phyloP scores from a whole-genome alignment of 1,140 invertebrate genomes.

The Calliopsis andreniformis region DNA sequence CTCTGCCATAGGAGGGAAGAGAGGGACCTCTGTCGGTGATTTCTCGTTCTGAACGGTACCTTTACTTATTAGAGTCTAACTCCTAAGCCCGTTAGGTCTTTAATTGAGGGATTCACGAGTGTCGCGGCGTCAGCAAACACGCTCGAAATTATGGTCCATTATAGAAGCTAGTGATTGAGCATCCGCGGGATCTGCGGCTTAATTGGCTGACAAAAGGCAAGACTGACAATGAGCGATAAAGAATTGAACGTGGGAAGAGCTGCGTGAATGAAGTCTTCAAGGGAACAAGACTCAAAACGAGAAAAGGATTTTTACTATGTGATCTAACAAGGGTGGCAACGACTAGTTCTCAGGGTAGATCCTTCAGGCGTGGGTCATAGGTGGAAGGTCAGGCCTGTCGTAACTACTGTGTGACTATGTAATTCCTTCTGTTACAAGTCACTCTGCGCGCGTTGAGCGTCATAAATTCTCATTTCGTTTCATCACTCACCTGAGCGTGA shows the following conservation, averaged over 20 bases:
- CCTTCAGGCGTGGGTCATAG: no score
- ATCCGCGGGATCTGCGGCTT: slow-evolving; percentile 27
- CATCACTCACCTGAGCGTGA: no score
- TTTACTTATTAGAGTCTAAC: slow-evolving; percentile 11
- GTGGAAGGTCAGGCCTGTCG: no score
- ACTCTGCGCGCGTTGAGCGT: neutral
- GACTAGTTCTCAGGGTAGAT: no score
- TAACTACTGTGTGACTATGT: no score
- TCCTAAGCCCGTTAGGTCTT: slow-evolving; percentile 49
- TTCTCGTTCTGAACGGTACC: slow-evolving; percentile 33
- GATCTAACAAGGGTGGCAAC: no score
- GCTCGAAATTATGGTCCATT: slow-evolving; percentile 49
- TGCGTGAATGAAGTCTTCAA: slow-evolving; percentile 15
- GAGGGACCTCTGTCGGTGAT: neutral
- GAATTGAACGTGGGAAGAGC: slow-evolving; percentile 37
- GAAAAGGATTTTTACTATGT: no score
- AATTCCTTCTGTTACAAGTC: no score
- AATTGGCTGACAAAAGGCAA: slow-evolving; percentile 59
- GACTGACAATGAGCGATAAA: slow-evolving; percentile 22
- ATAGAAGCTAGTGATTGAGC: slow-evolving; percentile 45
- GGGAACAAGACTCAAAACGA: no score
- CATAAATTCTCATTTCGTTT: no score
- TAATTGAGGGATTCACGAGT: slow-evolving; percentile 53
- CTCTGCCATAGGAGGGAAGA: no score
- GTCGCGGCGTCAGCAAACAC: slow-evolving; percentile 29